A percentile compares a stretch with the other conserved stretches of the same genome.
Conservation (phyloP, 2,888 invertebrate species). For the Adineta ricciae region DNA sequence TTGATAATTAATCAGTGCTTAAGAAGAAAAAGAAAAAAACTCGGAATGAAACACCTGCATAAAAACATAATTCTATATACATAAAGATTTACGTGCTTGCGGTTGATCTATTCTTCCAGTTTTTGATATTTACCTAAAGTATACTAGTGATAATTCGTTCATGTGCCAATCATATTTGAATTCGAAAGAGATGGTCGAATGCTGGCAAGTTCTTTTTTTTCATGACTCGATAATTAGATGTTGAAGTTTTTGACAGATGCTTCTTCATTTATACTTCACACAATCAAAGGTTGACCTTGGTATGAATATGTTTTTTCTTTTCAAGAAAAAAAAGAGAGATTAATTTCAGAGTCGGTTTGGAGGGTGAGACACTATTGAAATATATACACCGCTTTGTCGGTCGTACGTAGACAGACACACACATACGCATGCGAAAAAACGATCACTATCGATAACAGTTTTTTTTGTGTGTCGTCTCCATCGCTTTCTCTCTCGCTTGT, state of each 20-base stretch:
- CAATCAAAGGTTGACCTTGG: not conserved
- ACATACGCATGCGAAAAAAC: not conserved
- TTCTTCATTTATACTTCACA: not conserved
- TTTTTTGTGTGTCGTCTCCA: not conserved
- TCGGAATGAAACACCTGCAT: not conserved
- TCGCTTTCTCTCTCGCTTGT: not conserved
- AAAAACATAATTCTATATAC: not conserved
- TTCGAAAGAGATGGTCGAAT: not conserved
- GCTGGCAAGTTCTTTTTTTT: not conserved
- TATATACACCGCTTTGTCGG: not conserved
- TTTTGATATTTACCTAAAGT: not conserved
- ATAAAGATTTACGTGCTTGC: not conserved
- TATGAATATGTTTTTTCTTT: not conserved
- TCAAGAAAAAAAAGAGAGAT: not conserved
- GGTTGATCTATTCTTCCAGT: not conserved
- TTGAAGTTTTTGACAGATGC: not conserved
- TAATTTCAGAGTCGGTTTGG: not conserved
- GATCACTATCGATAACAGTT: not conserved
- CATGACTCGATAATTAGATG: not conserved
- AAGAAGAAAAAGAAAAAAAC: not conserved
- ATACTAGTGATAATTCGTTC: not conserved
- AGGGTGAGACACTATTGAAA: not conserved
- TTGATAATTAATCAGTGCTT: not conserved
- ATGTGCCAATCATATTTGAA: not conserved
- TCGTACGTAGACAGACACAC: not conserved